phyloP scores from a whole-genome alignment of 2,888 invertebrate genomes.

The Chrysolina americana region DNA sequence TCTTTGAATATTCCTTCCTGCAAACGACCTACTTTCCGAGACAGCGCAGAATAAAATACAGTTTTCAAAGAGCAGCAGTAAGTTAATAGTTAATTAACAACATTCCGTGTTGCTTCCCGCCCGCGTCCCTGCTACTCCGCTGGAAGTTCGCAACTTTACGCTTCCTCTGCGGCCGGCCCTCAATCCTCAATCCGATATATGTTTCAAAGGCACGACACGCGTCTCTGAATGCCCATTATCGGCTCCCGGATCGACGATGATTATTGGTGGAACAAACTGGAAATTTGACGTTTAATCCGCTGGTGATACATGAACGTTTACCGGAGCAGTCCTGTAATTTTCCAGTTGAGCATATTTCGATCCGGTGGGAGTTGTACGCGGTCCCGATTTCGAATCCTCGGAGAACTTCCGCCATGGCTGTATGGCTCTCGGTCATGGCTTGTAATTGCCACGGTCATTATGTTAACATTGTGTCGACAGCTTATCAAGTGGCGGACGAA shows the following conservation, averaged over 20 bases:
- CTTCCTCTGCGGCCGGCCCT: not conserved
- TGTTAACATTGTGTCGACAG: slow-evolving; percentile 53
- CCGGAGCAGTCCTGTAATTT: slow-evolving; percentile 46
- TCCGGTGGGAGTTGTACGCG: slow-evolving; percentile 42
- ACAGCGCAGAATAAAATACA: not conserved
- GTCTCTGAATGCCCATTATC: slow-evolving; percentile 33
- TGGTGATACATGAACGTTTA: slow-evolving; percentile 41
- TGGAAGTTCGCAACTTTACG: slow-evolving; percentile 22
- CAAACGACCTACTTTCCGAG: not conserved
- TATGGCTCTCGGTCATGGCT: slow-evolving; percentile 44
- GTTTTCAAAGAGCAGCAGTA: slow-evolving; percentile 2
- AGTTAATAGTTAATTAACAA: slow-evolving; percentile 21
- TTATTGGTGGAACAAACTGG: slow-evolving; percentile 34
- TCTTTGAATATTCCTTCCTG: not conserved
- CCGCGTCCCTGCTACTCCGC: not conserved
- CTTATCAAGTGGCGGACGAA: slow-evolving; percentile 37
- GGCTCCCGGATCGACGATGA: slow-evolving; percentile 31
- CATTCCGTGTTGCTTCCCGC: slow-evolving; percentile 7
- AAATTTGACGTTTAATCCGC: slow-evolving; percentile 46
- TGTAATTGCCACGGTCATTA: slow-evolving; percentile 55
- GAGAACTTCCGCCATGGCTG: slow-evolving; percentile 50
- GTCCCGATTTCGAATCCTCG: slow-evolving; percentile 42
- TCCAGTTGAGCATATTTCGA: slow-evolving; percentile 50
- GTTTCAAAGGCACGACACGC: slow-evolving; percentile 34
- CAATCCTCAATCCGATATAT: too few relatives aligned